Evolutionary conservation across 2,888 invertebrate species (phyloP), one percentile per base, ranked within the genome.

Genomic region (Drosophila macrospina): DNA sequence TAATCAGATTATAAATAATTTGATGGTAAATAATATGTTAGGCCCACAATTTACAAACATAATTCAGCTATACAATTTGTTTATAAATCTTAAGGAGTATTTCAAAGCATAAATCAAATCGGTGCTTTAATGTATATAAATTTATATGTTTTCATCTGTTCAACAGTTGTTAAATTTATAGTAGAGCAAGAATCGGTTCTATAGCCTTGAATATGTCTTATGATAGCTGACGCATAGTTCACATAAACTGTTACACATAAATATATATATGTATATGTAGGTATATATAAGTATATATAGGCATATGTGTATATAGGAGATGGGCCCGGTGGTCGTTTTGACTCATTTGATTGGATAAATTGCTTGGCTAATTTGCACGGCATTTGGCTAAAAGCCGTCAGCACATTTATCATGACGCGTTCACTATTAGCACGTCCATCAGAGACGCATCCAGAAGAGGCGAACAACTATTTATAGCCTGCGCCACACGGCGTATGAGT

Each of bases 401-500:
- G 59, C 78, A 73, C 74, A 83, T 83, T 83, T 83, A 75, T 86
- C 82, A 83, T 74, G 61, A 64, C 67, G 71, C 67, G 59, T 69
- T 67, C 51, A 59, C 66, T 69, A 70, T 76, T 66, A 45, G 60
- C 37, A 55, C 55, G 59, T 69, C 37, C 61, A 55, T 55, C 59
- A 41, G 16, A 41, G 68, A 57, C 51, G 28, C 34, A 32, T 32
- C 39, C 28, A 45, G 60, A 37, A 37, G 30, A 41, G 20, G 41
- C 30, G 3, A 13, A 11, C 39, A 69, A 74, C 79, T 87, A 87
- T 84, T 84, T 87, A 71, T 55, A 71, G 63, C 11, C 37, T 45
- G 62, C 48, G 64, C 68, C 78, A 83, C 80, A 63, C 79, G 72
- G 83, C 83, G 85, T 85, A 85, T 85, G 85, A 85, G 88, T 85